phyloP scores from a whole-genome alignment of 2,888 invertebrate genomes.

The Tetanocera ferruginea region DNA sequence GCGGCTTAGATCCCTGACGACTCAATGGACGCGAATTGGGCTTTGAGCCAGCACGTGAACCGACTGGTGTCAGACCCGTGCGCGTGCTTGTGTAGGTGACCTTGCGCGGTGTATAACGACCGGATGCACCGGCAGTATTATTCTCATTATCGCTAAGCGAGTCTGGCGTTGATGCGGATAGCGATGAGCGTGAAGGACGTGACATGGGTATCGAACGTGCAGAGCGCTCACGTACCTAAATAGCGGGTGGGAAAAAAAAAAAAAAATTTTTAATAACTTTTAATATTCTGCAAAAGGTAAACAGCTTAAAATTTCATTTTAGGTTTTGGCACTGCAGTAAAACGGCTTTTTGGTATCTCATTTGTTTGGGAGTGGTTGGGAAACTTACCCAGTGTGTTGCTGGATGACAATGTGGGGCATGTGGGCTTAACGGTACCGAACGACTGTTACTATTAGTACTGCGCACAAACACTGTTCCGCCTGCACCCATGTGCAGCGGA shows the following conservation, averaged over 20 bases:
- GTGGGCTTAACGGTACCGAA: conserved; percentile 76
- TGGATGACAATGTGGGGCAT: conserved; percentile 77
- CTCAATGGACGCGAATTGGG: conserved; percentile 89
- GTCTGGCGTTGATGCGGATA: conserved; percentile 90
- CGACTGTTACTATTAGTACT: conserved; percentile 76
- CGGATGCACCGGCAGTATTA: conserved; percentile 55
- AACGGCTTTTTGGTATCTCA: neutral
- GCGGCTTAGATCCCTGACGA: conserved; percentile 90
- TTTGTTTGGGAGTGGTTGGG: neutral
- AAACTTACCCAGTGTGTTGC: conserved; percentile 76
- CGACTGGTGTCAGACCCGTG: conserved; percentile 80
- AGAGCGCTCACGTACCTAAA: conserved; percentile 92
- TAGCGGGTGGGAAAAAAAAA: neutral
- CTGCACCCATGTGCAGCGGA: conserved; percentile 86
- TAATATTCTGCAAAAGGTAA: neutral
- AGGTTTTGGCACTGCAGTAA: neutral
- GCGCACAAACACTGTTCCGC: conserved; percentile 76
- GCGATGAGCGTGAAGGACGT: conserved; percentile 81
- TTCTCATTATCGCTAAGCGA: conserved; percentile 88
- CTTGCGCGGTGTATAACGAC: conserved; percentile 77
- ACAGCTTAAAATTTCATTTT: neutral
- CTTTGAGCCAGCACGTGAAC: conserved; percentile 80
- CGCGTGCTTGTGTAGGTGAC: conserved; percentile 75
- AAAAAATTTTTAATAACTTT: neutral
- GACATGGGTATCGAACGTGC: conserved; percentile 93